These are phyloP conservation scores for Callyntrura sp. DNA, from an alignment of 2,888 invertebrate species.

Conservation along the genomic window DNA sequence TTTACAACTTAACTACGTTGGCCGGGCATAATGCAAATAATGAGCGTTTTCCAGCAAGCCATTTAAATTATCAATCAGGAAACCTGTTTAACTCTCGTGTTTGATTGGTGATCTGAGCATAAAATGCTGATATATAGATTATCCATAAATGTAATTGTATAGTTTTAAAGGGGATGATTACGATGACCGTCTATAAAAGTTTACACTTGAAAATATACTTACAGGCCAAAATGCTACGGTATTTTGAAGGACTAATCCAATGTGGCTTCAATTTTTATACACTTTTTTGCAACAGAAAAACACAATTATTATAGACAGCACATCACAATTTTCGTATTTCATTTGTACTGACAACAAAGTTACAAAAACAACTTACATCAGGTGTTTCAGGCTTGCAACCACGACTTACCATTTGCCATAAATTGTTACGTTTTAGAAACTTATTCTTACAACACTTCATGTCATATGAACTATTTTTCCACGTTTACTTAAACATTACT, in stretches of 20 bases:
- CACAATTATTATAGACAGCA: slow-evolving; percentile 3
- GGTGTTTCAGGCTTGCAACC: too few relatives aligned
- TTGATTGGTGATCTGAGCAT: background rate
- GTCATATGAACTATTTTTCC: too few relatives aligned
- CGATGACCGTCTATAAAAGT: background rate
- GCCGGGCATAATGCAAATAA: slow-evolving; percentile 72
- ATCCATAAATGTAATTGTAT: too few relatives aligned
- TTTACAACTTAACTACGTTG: slow-evolving; percentile 50
- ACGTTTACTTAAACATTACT: too few relatives aligned
- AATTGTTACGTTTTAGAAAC: too few relatives aligned
- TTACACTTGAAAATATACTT: slow-evolving; percentile 37
- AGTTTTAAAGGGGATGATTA: too few relatives aligned
- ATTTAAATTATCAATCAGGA: slow-evolving; percentile 2
- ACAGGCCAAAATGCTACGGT: slow-evolving; percentile 64
- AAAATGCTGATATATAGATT: background rate
- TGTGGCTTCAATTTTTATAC: slow-evolving; percentile 69
- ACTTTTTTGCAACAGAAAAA: slow-evolving; percentile 52
- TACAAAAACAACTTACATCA: slow-evolving; percentile 46
- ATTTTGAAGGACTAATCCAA: slow-evolving; percentile 68
- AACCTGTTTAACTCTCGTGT: slow-evolving; percentile 37
- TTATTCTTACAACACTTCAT: too few relatives aligned
- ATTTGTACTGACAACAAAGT: slow-evolving; percentile 48
- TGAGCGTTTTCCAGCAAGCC: slow-evolving; percentile 3
- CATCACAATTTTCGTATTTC: slow-evolving; percentile 22
- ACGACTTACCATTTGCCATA: too few relatives aligned